A percentile compares a stretch with the other conserved stretches of the same genome.
Conservation (phyloP, 1,140 invertebrate genomes). For the Agrypnia vestita region DNA sequence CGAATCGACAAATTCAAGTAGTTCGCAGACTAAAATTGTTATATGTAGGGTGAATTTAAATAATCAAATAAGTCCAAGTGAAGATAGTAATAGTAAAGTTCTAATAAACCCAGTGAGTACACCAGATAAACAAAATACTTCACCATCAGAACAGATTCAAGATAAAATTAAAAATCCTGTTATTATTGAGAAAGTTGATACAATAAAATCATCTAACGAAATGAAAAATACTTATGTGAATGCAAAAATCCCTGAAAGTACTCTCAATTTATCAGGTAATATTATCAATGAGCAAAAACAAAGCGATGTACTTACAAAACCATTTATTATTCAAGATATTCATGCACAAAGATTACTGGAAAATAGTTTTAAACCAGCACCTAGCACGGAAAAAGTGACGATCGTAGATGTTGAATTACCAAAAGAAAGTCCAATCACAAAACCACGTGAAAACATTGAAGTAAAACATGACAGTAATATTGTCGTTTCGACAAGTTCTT, state of each 20-base stretch:
- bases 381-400: too few relatives aligned
- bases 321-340: neutral
- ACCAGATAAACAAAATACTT: neutral
- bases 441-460: too few relatives aligned
- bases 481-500: neutral
- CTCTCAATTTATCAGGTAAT: too few relatives aligned
- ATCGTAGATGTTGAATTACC: too few relatives aligned
- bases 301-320: too few relatives aligned
- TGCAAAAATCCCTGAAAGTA: too few relatives aligned
- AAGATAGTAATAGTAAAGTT: neutral
- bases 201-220: neutral
- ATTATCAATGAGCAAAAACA: too few relatives aligned
- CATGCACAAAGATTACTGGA: neutral
- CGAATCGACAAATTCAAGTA: neutral
- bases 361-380: neutral
- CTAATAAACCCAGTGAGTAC: neutral
- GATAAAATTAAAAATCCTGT: neutral
- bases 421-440: too few relatives aligned
- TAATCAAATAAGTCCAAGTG: neutral
- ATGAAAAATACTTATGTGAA: neutral
- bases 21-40: conserved; percentile 35
- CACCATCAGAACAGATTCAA: neutral
- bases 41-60: conserved; percentile 28
- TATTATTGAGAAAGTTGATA: neutral
- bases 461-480: neutral